Evolutionary conservation across 1,140 invertebrate genomes (phyloP).

Genomic region (Vanessa tameamea): DNA sequence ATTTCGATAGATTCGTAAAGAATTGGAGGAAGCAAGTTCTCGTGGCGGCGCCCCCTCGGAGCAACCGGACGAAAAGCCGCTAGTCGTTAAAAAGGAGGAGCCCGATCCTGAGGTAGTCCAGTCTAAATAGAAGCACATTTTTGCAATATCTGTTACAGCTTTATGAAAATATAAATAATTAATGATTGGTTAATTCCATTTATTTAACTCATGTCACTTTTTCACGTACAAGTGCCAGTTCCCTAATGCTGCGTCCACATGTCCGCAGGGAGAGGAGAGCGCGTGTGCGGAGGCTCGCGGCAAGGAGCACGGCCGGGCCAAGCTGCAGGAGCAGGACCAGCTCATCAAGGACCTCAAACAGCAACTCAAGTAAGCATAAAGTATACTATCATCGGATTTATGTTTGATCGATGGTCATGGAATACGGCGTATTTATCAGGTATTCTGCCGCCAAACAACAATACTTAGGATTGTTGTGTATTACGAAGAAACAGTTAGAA

Average conservation of each 20-base stretch:
- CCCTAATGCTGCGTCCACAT: no score
- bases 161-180: no score
- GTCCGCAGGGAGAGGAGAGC: constrained; percentile 46
- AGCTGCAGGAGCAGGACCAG: constrained; percentile 81
- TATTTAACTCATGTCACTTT: not conserved
- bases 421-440: not conserved
- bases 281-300: constrained; percentile 38
- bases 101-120: constrained; percentile 63
- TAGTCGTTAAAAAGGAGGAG: constrained; percentile 69
- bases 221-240: not conserved
- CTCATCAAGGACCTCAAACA: constrained; percentile 92
- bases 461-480: no score
- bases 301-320: constrained; percentile 72
- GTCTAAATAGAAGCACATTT: not conserved
- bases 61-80: constrained; percentile 63
- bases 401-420: not conserved
- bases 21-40: constrained; percentile 59
- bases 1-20: constrained; percentile 46
- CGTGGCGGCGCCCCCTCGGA: constrained; percentile 46
- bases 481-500: no score
- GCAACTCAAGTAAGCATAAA: constrained; percentile 90
- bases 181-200: no score
- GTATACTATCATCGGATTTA: not conserved
- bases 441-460: no score
- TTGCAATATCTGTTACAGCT: no score